Conservation (phyloP, 2,113 vertebrate genomes). For the Pseudorhombus dupliciocellatus region DNA sequence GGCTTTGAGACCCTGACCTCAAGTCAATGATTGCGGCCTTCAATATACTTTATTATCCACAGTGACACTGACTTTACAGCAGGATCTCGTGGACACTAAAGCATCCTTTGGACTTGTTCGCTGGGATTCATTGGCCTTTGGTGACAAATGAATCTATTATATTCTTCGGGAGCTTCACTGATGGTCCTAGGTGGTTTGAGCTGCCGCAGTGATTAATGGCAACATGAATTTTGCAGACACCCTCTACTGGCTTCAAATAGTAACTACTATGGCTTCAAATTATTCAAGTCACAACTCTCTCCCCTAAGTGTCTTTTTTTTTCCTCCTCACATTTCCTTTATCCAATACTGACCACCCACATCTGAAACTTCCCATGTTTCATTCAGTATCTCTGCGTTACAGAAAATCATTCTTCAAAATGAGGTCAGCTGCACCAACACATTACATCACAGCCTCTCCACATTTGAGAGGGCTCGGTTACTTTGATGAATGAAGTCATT, state of each 20-base stretch:
- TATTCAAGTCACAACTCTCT: slow-evolving; percentile 49
- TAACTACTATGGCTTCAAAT: slow-evolving; percentile 62
- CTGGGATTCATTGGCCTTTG: slow-evolving; percentile 49
- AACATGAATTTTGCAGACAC: slow-evolving; percentile 73
- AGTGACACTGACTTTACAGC: slow-evolving; percentile 45
- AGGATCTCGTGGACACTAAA: slow-evolving; percentile 54
- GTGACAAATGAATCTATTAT: slow-evolving; percentile 68
- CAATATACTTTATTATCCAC: slow-evolving; percentile 48
- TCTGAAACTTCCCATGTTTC: slow-evolving; percentile 47
- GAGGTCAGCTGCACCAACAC: slow-evolving; percentile 61
- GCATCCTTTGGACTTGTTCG: slow-evolving; percentile 47
- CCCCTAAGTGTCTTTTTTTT: neutral
- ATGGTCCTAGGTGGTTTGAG: slow-evolving; percentile 69
- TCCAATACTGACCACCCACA: slow-evolving; percentile 52
- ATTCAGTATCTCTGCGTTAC: slow-evolving; percentile 58
- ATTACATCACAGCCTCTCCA: slow-evolving; percentile 53
- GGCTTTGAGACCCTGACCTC: slow-evolving; percentile 26
- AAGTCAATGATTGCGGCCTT: slow-evolving; percentile 47
- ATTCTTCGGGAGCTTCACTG: slow-evolving; percentile 59
- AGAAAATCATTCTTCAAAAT: slow-evolving; percentile 58
- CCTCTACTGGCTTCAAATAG: slow-evolving; percentile 73
- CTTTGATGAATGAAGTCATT: slow-evolving; percentile 65
- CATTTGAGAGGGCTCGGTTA: slow-evolving; percentile 29
- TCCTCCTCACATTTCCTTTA: slow-evolving; percentile 30
- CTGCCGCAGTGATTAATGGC: slow-evolving; percentile 68